phyloP scores from a whole-genome alignment of 2,113 vertebrate genomes.

The Cathartes aura region DNA sequence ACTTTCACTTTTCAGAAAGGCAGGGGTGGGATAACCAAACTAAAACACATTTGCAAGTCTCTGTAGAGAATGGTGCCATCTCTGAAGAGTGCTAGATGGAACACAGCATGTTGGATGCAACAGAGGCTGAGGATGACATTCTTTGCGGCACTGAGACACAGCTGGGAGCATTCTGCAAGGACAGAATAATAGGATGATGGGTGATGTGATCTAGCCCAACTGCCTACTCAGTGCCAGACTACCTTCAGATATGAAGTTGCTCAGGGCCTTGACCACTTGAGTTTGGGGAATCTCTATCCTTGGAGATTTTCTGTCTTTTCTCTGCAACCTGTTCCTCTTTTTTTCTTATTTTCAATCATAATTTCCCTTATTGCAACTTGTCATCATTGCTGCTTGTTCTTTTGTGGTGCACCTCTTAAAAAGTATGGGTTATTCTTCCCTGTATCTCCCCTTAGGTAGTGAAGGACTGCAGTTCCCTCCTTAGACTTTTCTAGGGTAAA shows the following conservation, averaged over 20 bases:
- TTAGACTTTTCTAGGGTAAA: not conserved
- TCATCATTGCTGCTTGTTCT: not conserved
- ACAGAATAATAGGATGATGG: not conserved
- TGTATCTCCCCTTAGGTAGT: not conserved
- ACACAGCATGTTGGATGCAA: not conserved
- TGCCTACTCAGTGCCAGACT: not conserved
- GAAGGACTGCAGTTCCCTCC: not conserved
- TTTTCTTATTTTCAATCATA: not conserved
- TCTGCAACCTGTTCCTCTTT: not conserved
- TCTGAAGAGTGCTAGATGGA: not conserved
- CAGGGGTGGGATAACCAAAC: not conserved
- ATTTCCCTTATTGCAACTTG: not conserved
- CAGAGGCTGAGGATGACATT: not conserved
- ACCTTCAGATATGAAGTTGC: not conserved
- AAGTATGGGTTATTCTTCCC: not conserved
- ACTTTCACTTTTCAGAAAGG: not conserved
- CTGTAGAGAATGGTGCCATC: not conserved
- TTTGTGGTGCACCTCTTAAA: not conserved
- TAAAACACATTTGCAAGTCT: not conserved
- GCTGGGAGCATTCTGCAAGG: not conserved
- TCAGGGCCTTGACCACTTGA: not conserved
- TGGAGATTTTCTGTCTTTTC: not conserved
- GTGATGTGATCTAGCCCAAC: not conserved
- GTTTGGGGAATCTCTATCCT: not conserved
- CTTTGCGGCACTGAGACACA: not conserved